Percentiles rank a stretch among this genome's conserved stretches.
These are phyloP conservation scores for Maconellicoccus hirsutus DNA, from an alignment of 1,140 invertebrate genomes.

Conservation along the genomic window DNA sequence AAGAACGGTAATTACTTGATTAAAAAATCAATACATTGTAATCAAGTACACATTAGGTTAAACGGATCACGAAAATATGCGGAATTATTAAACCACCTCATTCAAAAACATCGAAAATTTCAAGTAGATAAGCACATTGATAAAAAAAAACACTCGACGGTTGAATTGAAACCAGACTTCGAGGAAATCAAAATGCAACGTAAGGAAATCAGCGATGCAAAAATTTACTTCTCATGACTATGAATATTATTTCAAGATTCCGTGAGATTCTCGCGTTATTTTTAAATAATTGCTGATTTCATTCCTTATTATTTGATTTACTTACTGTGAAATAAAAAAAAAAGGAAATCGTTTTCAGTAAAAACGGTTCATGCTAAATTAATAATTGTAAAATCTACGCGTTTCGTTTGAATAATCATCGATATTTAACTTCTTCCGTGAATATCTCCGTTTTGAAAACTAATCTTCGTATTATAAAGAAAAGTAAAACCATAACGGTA, in stretches of 20 bases:
- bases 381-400: neutral
- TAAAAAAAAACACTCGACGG: neutral
- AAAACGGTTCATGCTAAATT: neutral
- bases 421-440: too few relatives aligned
- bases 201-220: neutral
- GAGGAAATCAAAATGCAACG: neutral
- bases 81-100: too few relatives aligned
- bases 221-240: neutral
- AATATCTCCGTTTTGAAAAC: too few relatives aligned
- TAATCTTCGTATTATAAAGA: too few relatives aligned
- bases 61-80: too few relatives aligned
- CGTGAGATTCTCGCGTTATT: neutral
- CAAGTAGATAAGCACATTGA: neutral
- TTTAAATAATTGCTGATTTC: neutral
- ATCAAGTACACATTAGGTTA: too few relatives aligned
- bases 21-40: too few relatives aligned
- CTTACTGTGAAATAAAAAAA: too few relatives aligned
- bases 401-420: too few relatives aligned
- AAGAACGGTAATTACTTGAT: too few relatives aligned
- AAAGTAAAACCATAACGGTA: too few relatives aligned
- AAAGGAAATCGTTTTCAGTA: neutral
- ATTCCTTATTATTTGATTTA: neutral
- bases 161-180: neutral
- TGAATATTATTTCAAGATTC: neutral
- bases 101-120: neutral